A percentile compares a stretch with the other conserved stretches of the same genome.
These are phyloP conservation scores for Microctenopoma steveboyesi DNA, from an alignment of 2,797 vertebrate genomes.

Conservation along the genomic window DNA sequence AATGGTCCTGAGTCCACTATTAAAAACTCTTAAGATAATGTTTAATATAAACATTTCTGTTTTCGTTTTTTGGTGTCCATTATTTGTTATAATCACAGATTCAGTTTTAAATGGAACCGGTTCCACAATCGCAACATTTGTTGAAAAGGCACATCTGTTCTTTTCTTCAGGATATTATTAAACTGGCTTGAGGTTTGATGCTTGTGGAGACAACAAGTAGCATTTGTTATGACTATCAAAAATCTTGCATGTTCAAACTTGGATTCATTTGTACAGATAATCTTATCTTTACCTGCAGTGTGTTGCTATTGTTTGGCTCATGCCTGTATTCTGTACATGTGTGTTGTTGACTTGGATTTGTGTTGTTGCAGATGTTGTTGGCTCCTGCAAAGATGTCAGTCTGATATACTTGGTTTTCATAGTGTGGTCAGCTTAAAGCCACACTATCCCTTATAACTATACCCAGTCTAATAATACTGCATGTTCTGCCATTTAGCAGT, in stretches of 20 bases:
- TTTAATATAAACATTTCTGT: neutral
- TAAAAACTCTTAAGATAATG: slow-evolving; percentile 55
- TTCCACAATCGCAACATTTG: neutral
- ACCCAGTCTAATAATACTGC: slow-evolving; percentile 13
- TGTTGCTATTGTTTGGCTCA: neutral
- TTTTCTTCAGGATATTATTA: slow-evolving; percentile 11
- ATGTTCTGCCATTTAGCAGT: slow-evolving; percentile 15
- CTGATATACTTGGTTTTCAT: slow-evolving; percentile 1
- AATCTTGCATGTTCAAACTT: slow-evolving; percentile 5
- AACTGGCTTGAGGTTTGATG: slow-evolving; percentile 2
- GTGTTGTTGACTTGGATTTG: slow-evolving; percentile 8
- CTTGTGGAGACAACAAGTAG: neutral
- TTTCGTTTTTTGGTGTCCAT: neutral
- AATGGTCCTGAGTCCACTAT: slow-evolving; percentile 74
- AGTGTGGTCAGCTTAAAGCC: slow-evolving; percentile 7
- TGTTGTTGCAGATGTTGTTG: slow-evolving; percentile 26
- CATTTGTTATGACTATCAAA: slow-evolving; percentile 6
- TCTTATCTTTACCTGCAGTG: slow-evolving; percentile 5
- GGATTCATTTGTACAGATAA: neutral
- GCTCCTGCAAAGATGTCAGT: slow-evolving; percentile 19
- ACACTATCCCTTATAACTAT: neutral
- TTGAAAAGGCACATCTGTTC: neutral
- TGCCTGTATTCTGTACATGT: neutral
- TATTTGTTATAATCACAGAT: neutral
- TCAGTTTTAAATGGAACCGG: neutral